Conservation (phyloP, 37 sponge, comb jelly and placozoan genomes). For the Cladorhizidae sp. region DNA sequence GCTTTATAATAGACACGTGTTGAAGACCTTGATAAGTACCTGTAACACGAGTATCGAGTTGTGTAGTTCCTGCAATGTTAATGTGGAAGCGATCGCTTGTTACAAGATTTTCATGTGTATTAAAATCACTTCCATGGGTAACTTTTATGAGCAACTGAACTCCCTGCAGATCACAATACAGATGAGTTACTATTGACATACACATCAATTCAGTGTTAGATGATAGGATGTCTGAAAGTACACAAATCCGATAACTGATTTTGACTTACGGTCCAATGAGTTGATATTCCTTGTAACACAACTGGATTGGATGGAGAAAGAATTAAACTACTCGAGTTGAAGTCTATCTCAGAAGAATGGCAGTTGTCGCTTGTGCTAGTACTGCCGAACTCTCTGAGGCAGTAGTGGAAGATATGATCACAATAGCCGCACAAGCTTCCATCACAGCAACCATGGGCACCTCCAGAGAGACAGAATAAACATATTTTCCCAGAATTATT, state of each 20-base stretch:
- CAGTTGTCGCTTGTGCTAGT: too few relatives aligned
- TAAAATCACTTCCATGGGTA: background rate
- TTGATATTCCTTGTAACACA: too few relatives aligned
- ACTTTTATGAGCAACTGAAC: background rate
- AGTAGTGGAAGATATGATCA: background rate
- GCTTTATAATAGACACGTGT: background rate
- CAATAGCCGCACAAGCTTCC: background rate
- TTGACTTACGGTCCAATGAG: too few relatives aligned
- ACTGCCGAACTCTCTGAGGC: background rate
- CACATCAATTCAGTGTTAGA: too few relatives aligned
- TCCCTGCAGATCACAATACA: background rate
- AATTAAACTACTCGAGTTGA: too few relatives aligned
- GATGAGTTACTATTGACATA: too few relatives aligned
- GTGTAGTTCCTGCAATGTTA: background rate
- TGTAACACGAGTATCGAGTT: background rate
- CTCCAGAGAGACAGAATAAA: background rate
- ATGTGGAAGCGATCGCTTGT: background rate
- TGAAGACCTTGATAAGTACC: background rate
- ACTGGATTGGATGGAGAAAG: too few relatives aligned
- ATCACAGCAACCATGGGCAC: background rate
- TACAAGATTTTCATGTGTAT: background rate
- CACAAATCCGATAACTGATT: too few relatives aligned
- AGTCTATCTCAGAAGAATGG: too few relatives aligned
- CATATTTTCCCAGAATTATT: background rate
- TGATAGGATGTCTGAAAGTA: too few relatives aligned